A percentile compares a stretch with the other conserved stretches of the same genome.
Conservation (phyloP, 1,140 invertebrate genomes). For the Drosophila orosa region DNA sequence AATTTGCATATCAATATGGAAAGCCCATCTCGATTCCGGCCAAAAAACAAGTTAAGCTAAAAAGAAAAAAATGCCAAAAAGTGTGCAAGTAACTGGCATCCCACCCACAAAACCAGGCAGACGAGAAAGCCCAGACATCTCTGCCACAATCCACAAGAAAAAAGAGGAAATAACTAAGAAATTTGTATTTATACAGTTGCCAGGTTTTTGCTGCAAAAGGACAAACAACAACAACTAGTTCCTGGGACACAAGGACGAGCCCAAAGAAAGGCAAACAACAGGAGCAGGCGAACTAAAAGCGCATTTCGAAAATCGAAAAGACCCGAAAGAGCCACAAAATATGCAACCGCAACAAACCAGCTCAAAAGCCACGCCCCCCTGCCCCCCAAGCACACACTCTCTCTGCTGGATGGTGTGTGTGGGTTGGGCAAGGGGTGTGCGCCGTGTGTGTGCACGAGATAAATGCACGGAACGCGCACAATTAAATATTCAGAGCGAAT, state of each 20-base stretch:
- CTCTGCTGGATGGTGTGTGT: neutral
- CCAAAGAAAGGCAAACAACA: conserved; percentile 71
- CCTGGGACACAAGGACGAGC: conserved; percentile 32
- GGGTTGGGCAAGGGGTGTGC: neutral
- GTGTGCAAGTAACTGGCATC: conserved; percentile 26
- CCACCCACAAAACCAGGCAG: conserved; percentile 11
- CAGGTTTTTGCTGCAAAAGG: conserved; percentile 49
- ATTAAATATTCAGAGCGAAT: conserved; percentile 80
- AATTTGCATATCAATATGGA: conserved; percentile 71
- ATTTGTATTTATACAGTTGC: conserved; percentile 63
- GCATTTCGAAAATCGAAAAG: conserved; percentile 78
- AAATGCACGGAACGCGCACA: conserved; percentile 69
- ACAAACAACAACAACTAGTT: conserved; percentile 47
- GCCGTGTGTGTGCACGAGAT: conserved; percentile 45
- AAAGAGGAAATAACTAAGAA: conserved; percentile 39
- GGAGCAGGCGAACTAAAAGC: conserved; percentile 62
- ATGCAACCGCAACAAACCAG: conserved; percentile 65
- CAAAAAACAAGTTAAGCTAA: conserved; percentile 58
- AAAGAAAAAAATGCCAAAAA: conserved; percentile 43
- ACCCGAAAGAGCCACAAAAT: conserved; percentile 69
- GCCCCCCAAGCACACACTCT: no score
- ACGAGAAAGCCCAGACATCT: conserved; percentile 23
- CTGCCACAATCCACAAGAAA: conserved; percentile 1
- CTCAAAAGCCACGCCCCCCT: conserved; percentile 47
- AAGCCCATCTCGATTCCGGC: conserved; percentile 1